A percentile compares a stretch with the other conserved stretches of the same genome.
These are phyloP conservation scores for Drosophila saltans DNA, from an alignment of 1,140 invertebrate species.

Conservation along the genomic window DNA sequence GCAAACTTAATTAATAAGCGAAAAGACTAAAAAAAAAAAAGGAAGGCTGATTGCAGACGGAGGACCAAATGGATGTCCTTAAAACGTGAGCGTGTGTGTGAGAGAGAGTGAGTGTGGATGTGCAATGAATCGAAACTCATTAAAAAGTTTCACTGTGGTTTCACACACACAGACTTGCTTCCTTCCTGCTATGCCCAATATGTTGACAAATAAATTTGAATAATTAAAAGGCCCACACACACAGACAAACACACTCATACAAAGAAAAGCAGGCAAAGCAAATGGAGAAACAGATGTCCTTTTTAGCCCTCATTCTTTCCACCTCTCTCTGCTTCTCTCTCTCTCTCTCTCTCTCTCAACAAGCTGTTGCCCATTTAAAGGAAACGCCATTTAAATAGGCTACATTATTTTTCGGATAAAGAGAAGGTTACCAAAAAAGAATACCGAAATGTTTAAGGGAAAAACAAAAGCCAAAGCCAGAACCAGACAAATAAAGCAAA, in stretches of 20 bases:
- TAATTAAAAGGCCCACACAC: constrained; percentile 69
- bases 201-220: constrained; percentile 79
- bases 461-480: constrained; percentile 45
- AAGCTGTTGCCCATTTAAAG: constrained; percentile 29
- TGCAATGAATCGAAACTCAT: constrained; percentile 81
- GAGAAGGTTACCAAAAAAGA: constrained; percentile 10
- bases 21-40: constrained; percentile 29
- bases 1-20: constrained; percentile 79
- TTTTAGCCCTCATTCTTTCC: constrained; percentile 33
- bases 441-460: constrained; percentile 1
- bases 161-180: constrained; percentile 31
- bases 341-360: constrained; percentile 16
- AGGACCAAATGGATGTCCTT: constrained; percentile 19
- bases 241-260: constrained; percentile 34
- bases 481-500: constrained; percentile 68
- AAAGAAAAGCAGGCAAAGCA: constrained; percentile 17
- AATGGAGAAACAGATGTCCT: constrained; percentile 66
- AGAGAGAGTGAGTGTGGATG: constrained; percentile 26
- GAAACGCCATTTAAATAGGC: constrained; percentile 55
- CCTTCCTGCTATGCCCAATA: constrained; percentile 5
- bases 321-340: not conserved
- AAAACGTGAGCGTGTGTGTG: constrained; percentile 37
- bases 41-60: constrained; percentile 44
- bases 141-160: constrained; percentile 77
- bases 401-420: constrained; percentile 54